These are phyloP conservation scores for Lacanobia oleracea DNA, from an alignment of 2,888 invertebrate species.

Conservation along the genomic window DNA sequence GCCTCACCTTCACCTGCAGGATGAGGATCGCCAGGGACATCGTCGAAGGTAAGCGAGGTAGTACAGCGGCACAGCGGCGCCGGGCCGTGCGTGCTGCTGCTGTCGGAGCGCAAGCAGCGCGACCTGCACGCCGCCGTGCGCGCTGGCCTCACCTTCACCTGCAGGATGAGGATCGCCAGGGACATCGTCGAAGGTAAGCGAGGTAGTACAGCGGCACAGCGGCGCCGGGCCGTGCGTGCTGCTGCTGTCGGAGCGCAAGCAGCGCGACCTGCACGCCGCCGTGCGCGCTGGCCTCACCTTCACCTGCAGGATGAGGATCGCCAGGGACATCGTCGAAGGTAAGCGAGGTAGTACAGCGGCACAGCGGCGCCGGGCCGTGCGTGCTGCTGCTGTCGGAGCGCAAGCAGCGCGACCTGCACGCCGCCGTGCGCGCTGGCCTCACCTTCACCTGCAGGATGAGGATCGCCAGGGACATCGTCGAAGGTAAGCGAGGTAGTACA, in stretches of 20 bases:
- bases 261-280: constrained; percentile 95
- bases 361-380: constrained; percentile 91
- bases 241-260: constrained; percentile 94
- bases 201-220: constrained; percentile 94
- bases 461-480: constrained; percentile 95
- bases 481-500: constrained; percentile 92
- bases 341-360: constrained; percentile 93
- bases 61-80: constrained; percentile 95
- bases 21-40: constrained; percentile 95
- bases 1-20: constrained; percentile 91
- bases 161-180: constrained; percentile 93
- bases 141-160: constrained; percentile 92
- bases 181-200: constrained; percentile 93
- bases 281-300: constrained; percentile 92
- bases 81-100: constrained; percentile 92
- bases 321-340: constrained; percentile 94
- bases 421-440: constrained; percentile 93
- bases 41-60: constrained; percentile 91
- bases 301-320: constrained; percentile 92
- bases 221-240: constrained; percentile 92
- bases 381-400: constrained; percentile 96
- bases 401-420: constrained; percentile 94
- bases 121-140: constrained; percentile 95
- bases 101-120: constrained; percentile 93
- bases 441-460: constrained; percentile 91